Evolutionary conservation across 2,113 vertebrate genomes (phyloP), one percentile per base, ranked within the genome.

Genomic region (Phalacrocorax aristotelis): DNA sequence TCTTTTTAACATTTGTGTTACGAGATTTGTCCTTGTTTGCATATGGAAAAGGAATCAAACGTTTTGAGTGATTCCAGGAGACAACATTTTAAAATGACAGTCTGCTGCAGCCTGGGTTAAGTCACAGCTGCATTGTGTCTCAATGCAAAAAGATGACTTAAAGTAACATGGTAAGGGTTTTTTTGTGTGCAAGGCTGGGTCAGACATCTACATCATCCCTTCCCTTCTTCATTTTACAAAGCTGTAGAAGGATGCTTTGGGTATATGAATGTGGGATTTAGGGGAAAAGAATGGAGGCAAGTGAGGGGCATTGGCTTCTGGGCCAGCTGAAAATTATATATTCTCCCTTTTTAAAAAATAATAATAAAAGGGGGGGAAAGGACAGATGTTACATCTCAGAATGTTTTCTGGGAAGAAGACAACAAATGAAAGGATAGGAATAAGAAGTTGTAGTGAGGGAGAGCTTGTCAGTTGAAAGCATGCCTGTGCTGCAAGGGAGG

Each of bases 381-480:
- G 32, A 65, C 83, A 79, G 48, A 84, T 75, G 25, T 58, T 61
- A 17, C n/a, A 6, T 80, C 23, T 57, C 81, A 69, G 57, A 69
- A 26, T 52, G 8, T 87, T 95, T 95, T 93, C 87, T 93, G 89
- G 74, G 87, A 91, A 93, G 68, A 93, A 46, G 19, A 79, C 58
- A 66, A 83, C 34, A 94, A 94, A 93, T 58, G 66, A 81, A 95
- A 92, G 77, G 83, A 89, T 34, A 57, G 54, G 65, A 89, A 89
- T 89, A 82, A 95, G 61, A 91, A 42, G 21, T 4, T 78, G 27
- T 26, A 51, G 51, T 25, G 48, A 83, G 71, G 66, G 82, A 95
- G 78, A 94, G 13, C 46, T 95, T 94, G 84, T 89, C 90, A 90
- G 51, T 51, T 10, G 6, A 86, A 82, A 77, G 40, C 64, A 44